Conservation (phyloP, 2,113 vertebrate genomes). For the Mormyrus iriodes region DNA sequence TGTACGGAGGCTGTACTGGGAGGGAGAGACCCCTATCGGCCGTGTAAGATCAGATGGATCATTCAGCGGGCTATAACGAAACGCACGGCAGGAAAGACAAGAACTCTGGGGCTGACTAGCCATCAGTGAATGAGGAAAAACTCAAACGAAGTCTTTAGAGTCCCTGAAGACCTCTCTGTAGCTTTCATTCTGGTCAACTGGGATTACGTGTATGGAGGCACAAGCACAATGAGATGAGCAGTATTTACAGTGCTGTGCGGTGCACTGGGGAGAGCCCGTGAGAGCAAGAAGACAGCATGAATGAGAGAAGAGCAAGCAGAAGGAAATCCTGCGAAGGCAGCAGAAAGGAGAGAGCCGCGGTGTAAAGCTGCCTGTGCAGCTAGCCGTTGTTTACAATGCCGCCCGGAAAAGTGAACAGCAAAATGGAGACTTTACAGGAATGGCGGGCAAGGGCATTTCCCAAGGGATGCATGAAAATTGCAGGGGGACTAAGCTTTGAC, state of each 20-base stretch:
- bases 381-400: constrained; percentile 41
- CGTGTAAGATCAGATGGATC: not conserved
- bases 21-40: not conserved
- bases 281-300: not conserved
- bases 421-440: constrained; percentile 44
- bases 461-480: constrained; percentile 52
- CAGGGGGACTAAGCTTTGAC: constrained; percentile 46
- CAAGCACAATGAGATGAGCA: constrained; percentile 35
- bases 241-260: constrained; percentile 28
- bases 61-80: not conserved
- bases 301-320: not conserved
- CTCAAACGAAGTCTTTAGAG: not conserved
- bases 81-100: not conserved
- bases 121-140: not conserved
- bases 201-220: constrained; percentile 28
- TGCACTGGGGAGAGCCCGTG: constrained; percentile 10
- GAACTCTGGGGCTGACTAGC: not conserved
- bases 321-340: constrained; percentile 14
- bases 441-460: constrained; percentile 42
- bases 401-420: constrained; percentile 41
- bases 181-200: constrained; percentile 20
- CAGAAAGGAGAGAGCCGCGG: constrained; percentile 29
- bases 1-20: not conserved
- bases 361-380: constrained; percentile 41
- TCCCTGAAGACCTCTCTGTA: not conserved